Conservation (phyloP, 2,888 invertebrate species). For the Cephalotes varians region DNA sequence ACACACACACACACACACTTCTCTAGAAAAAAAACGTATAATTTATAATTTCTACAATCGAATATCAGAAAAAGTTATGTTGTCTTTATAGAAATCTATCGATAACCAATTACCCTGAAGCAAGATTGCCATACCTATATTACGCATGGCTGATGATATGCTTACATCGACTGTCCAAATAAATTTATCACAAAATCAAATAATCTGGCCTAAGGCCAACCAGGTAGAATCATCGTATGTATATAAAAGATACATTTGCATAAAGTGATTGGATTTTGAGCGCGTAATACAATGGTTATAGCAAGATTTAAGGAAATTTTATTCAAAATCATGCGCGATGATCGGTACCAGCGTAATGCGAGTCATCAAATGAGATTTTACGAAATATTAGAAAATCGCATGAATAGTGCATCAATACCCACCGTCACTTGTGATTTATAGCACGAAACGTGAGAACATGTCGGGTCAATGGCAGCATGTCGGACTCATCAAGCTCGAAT, state of each 20-base stretch:
- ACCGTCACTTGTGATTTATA: slow-evolving; percentile 47
- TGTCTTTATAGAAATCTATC: background rate
- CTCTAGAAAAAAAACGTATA: background rate
- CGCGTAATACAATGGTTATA: background rate
- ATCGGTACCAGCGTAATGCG: slow-evolving; percentile 30
- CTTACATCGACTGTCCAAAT: background rate
- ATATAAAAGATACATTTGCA: slow-evolving; percentile 8
- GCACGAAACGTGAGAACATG: slow-evolving; percentile 53
- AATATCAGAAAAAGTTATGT: background rate
- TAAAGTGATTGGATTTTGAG: slow-evolving; percentile 23
- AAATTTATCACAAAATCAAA: slow-evolving; percentile 14
- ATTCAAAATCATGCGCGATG: slow-evolving; percentile 15
- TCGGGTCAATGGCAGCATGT: slow-evolving; percentile 53
- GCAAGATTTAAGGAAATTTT: slow-evolving; percentile 27
- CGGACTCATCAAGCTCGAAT: slow-evolving; percentile 51
- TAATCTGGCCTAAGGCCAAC: slow-evolving; percentile 9
- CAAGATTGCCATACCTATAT: background rate
- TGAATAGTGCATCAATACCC: slow-evolving; percentile 34
- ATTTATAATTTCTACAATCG: background rate
- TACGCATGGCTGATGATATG: slow-evolving; percentile 21
- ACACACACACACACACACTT: no score
- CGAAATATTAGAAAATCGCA: slow-evolving; percentile 46
- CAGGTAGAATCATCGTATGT: background rate
- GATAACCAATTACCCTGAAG: background rate
- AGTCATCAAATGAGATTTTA: slow-evolving; percentile 43